A percentile compares a stretch with the other conserved stretches of the same genome.
phyloP scores from a whole-genome alignment of 2,797 vertebrate species.

The Epinephelus awoara region DNA sequence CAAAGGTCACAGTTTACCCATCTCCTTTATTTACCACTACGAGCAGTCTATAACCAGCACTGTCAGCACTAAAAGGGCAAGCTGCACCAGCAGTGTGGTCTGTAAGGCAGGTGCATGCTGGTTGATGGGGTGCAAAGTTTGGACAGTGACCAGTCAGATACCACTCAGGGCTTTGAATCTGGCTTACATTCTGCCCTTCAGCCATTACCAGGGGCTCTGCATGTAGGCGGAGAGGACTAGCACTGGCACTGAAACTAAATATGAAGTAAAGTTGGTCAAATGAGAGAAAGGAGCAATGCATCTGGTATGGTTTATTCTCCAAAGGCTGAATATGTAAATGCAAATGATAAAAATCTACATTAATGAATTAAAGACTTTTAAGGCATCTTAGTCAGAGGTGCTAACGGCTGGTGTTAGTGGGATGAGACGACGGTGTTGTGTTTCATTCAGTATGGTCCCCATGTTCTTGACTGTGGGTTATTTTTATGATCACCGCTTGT shows the following conservation, averaged over 20 bases:
- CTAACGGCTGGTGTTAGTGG: constrained; percentile 12
- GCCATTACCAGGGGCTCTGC: constrained; percentile 6
- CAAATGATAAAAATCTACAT: constrained; percentile 28
- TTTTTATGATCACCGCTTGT: constrained; percentile 74
- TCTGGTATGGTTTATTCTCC: not conserved
- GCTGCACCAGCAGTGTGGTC: constrained; percentile 3
- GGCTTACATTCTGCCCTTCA: constrained; percentile 48
- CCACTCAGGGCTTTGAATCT: constrained; percentile 30
- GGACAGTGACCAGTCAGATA: constrained; percentile 57
- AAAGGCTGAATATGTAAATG: not conserved
- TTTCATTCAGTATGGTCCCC: constrained; percentile 54
- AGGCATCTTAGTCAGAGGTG: constrained; percentile 24
- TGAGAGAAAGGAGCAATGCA: not conserved
- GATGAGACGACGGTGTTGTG: constrained; percentile 52
- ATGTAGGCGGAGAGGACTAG: not conserved
- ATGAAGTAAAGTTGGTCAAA: not conserved
- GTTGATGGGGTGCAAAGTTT: constrained; percentile 50
- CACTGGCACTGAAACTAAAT: not conserved
- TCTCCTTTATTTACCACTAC: constrained; percentile 37
- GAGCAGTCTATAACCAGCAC: constrained; percentile 52
- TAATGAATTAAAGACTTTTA: not conserved
- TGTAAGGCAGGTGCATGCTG: constrained; percentile 59
- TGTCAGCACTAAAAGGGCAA: constrained; percentile 69
- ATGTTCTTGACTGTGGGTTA: constrained; percentile 69
- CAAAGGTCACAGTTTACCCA: constrained; percentile 43